A percentile compares a stretch with the other conserved stretches of the same genome.
phyloP scores from a whole-genome alignment of 2,888 invertebrate species.

The Idaea aversata region DNA sequence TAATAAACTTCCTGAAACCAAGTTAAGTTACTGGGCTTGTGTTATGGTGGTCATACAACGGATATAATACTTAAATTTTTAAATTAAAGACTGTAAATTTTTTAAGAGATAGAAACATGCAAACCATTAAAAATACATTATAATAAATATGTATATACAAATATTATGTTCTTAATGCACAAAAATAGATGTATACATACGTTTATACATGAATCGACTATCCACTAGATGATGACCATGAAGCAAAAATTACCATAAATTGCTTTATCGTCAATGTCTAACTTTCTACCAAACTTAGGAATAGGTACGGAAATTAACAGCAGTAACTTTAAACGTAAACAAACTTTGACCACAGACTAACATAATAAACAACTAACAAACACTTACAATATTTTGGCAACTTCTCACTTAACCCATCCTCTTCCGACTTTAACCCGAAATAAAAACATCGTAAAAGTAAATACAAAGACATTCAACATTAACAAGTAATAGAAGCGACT shows the following conservation, averaged over 20 bases:
- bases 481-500: not conserved
- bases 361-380: not conserved
- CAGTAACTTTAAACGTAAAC: not conserved
- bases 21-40: no score
- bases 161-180: no score
- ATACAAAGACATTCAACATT: constrained; percentile 1
- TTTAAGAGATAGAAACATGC: no score
- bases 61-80: no score
- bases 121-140: no score
- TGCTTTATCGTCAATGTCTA: not conserved
- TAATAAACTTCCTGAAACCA: no score
- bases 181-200: no score
- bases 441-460: constrained; percentile 22
- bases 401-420: constrained; percentile 19
- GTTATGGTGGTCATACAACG: no score
- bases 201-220: no score
- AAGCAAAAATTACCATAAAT: not conserved
- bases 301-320: not conserved
- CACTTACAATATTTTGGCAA: not conserved
- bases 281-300: not conserved
- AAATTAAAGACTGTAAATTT: no score
- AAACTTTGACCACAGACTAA: not conserved
- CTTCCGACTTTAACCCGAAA: constrained; percentile 17
- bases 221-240: no score
- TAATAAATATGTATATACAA: no score